These are phyloP conservation scores for Andrena dorsata DNA, from an alignment of 2,888 invertebrate genomes.

Conservation along the genomic window DNA sequence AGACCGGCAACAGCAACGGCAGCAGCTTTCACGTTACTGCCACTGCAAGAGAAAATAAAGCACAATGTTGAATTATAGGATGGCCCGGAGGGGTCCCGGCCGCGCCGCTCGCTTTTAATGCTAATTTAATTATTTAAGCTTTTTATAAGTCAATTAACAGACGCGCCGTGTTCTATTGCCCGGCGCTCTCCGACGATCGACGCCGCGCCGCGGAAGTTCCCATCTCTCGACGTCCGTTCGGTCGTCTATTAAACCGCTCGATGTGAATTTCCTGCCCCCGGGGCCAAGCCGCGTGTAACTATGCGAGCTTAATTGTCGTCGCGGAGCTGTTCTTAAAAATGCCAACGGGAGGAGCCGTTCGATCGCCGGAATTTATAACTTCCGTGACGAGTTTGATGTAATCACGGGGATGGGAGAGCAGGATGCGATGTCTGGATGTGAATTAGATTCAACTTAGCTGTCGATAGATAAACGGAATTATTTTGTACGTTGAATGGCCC, in stretches of 20 bases:
- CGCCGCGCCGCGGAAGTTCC: slow-evolving; percentile 46
- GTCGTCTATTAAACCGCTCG: slow-evolving; percentile 10
- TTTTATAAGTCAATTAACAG: slow-evolving; percentile 75
- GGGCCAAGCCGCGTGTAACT: slow-evolving; percentile 1
- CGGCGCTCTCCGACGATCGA: background rate
- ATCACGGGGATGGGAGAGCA: background rate
- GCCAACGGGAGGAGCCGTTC: background rate
- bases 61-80: slow-evolving; percentile 73
- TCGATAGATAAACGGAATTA: slow-evolving; percentile 9
- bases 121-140: slow-evolving; percentile 75
- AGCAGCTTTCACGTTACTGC: slow-evolving; percentile 70
- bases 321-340: slow-evolving; percentile 18
- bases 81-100: slow-evolving; percentile 52
- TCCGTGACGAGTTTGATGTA: slow-evolving; percentile 27
- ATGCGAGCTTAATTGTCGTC: background rate
- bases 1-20: slow-evolving; percentile 59
- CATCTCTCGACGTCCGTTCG: slow-evolving; percentile 44
- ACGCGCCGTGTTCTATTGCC: slow-evolving; percentile 49
- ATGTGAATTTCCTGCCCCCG: background rate
- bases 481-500: background rate
- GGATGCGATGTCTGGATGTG: background rate
- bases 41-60: slow-evolving; percentile 65
- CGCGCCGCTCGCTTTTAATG: slow-evolving; percentile 71
- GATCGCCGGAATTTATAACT: slow-evolving; percentile 14
- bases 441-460: slow-evolving; percentile 9